A percentile compares a stretch with the other conserved stretches of the same genome.
These are phyloP conservation scores for Drosophila takahashii DNA, from an alignment of 1,140 invertebrate genomes.

Conservation along the genomic window DNA sequence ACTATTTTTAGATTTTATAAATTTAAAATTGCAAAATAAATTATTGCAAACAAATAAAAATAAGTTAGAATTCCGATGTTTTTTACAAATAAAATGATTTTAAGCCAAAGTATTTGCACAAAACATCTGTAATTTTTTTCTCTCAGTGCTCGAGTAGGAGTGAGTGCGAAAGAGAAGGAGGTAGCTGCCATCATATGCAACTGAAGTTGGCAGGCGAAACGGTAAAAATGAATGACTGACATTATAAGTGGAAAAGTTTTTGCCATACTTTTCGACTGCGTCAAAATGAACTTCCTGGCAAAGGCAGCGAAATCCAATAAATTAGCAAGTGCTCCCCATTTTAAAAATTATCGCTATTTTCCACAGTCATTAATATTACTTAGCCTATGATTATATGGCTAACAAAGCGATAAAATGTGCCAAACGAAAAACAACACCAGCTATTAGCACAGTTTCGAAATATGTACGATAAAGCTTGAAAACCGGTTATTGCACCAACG, in stretches of 20 bases:
- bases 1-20: too few species aligned
- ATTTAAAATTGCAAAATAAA: too few species aligned
- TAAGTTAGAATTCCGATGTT: too few species aligned
- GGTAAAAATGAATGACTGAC: slow-evolving; percentile 25
- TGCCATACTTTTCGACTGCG: not conserved
- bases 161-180: not conserved
- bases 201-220: slow-evolving; percentile 30
- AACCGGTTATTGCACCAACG: slow-evolving; percentile 51
- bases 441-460: slow-evolving; percentile 52
- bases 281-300: slow-evolving; percentile 22
- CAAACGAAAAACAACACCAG: slow-evolving; percentile 32
- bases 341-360: slow-evolving; percentile 33
- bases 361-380: slow-evolving; percentile 27
- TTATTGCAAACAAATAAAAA: too few species aligned
- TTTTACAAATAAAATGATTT: too few species aligned
- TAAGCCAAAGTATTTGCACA: too few species aligned
- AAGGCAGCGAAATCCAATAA: slow-evolving; percentile 14
- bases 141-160: slow-evolving; percentile 2
- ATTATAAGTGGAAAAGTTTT: slow-evolving; percentile 34
- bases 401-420: slow-evolving; percentile 19
- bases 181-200: slow-evolving; percentile 25
- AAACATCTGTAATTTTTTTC: not conserved
- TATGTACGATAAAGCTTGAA: slow-evolving; percentile 25
- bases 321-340: slow-evolving; percentile 40
- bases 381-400: slow-evolving; percentile 12